These are phyloP conservation scores for Dendrocincla fuliginosa DNA, from an alignment of 2,797 vertebrate genomes.

Conservation along the genomic window DNA sequence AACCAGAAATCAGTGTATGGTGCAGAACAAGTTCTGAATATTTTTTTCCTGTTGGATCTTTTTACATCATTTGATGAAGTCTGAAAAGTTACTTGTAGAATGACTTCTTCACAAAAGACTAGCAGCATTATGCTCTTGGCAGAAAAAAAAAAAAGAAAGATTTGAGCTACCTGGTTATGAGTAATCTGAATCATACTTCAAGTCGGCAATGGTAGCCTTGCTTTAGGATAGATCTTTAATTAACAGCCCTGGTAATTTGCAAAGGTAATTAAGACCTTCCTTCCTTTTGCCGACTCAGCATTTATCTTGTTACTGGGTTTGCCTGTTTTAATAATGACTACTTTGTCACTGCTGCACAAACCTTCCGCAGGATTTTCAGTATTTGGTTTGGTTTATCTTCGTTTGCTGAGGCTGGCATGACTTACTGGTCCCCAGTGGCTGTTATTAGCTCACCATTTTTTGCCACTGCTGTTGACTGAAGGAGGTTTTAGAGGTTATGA, in stretches of 20 bases:
- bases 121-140: background rate
- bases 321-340: background rate
- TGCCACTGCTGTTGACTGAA: background rate
- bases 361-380: background rate
- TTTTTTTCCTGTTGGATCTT: background rate
- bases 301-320: background rate
- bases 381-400: background rate
- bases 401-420: background rate
- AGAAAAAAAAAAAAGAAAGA: background rate
- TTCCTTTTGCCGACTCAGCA: background rate
- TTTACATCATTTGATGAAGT: background rate
- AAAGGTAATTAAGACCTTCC: background rate
- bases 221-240: background rate
- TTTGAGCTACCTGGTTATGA: background rate
- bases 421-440: background rate
- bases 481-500: background rate
- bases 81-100: background rate
- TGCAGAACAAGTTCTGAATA: background rate
- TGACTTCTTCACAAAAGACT: background rate
- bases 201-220: background rate
- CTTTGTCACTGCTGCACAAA: background rate
- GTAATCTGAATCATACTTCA: background rate
- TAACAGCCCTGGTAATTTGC: background rate
- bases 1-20: background rate
- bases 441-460: background rate